Base-by-base conservation (phyloP, 2,113 vertebrate species). In the Pseudolaguvia tuberculata region DNA sequence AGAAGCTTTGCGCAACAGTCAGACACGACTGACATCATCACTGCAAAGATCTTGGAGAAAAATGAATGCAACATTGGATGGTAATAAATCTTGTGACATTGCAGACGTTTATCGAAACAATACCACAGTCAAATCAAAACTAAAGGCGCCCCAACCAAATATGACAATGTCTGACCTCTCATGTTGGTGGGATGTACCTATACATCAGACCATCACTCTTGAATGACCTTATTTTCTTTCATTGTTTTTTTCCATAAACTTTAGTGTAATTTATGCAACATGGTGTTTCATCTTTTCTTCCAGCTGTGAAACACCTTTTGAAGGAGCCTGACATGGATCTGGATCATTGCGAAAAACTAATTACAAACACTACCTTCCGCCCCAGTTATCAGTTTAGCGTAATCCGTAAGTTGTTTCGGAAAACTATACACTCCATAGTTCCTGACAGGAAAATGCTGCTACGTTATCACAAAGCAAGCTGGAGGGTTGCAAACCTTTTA, bases 391-490 rank as follows among this genome's bases (percentile, higher is more conserved):
- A 21, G 67, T 12, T 29, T 66, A 27, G 31, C n/a, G 57, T 79
- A 12, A 71, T 63, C 75, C 58, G 57, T 61, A 57, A 57, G 70
- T 65, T 62, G 52, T 25, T 59, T 56, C 15, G 48, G 35, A 75
- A 47, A 45, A 51, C 67, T 35, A 23, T 18, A 23, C 21, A 27
- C 59, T 45, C 29, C 5, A 25, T 12, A 70, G 35, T 31, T 15
- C 8, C 35, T 56, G 72, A 67, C 51, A 17, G 31, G 29, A 1
- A n/a, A 39, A 47, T 39, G 66, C 12, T 4, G 12, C 45, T 31
- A 47, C 21, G 18, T 70, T 79, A 75, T 75, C 58, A 47, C 53
- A 7, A 71, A 29, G 18, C 17, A 52, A 51, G 12, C 52, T 74
- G 29, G n/a, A 31, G 13, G 20, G 18, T 23, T 47, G 29, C 57